Evolutionary conservation across 2,888 invertebrate species (phyloP).

Genomic region (Tortrix viridana): DNA sequence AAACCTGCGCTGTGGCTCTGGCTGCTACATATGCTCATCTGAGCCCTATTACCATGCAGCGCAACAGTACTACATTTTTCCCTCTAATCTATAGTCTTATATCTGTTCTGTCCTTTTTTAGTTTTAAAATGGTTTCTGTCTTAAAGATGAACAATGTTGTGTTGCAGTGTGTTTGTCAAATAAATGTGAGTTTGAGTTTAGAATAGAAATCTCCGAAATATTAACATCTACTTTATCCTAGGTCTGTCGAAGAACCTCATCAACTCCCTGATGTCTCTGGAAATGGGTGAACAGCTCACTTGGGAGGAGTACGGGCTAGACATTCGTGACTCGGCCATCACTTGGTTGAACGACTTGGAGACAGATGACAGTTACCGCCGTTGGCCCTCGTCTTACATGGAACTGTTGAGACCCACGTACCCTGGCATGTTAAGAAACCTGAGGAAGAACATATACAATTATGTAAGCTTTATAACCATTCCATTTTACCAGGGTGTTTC

Average conservation of each 20-base stretch:
- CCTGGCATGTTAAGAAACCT: constrained; percentile 98
- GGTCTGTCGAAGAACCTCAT: constrained; percentile 86
- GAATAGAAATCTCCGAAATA: too few species aligned
- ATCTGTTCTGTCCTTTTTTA: too few species aligned
- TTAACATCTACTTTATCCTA: constrained; percentile 51
- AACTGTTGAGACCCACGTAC: constrained; percentile 97
- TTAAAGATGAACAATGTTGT: too few species aligned
- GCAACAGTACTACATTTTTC: too few species aligned
- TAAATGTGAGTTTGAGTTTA: too few species aligned
- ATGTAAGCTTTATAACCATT: constrained; percentile 80
- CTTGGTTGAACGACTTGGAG: constrained; percentile 98
- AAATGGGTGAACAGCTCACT: constrained; percentile 84
- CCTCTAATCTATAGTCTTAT: too few species aligned
- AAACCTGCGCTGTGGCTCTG: too few species aligned
- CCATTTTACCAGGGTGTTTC: too few species aligned
- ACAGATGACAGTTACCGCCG: constrained; percentile 93
- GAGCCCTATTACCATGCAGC: too few species aligned
- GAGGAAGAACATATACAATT: constrained; percentile 93
- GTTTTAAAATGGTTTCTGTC: too few species aligned
- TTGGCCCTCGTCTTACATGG: constrained; percentile 95
- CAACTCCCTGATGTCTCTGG: constrained; percentile 87
- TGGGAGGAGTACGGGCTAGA: constrained; percentile 96
- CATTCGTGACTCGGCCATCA: constrained; percentile 95
- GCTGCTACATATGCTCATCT: too few species aligned
- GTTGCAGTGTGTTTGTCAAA: too few species aligned